These are phyloP conservation scores for Choristoneura rosaceana DNA, from an alignment of 2,888 invertebrate genomes.

Conservation along the genomic window DNA sequence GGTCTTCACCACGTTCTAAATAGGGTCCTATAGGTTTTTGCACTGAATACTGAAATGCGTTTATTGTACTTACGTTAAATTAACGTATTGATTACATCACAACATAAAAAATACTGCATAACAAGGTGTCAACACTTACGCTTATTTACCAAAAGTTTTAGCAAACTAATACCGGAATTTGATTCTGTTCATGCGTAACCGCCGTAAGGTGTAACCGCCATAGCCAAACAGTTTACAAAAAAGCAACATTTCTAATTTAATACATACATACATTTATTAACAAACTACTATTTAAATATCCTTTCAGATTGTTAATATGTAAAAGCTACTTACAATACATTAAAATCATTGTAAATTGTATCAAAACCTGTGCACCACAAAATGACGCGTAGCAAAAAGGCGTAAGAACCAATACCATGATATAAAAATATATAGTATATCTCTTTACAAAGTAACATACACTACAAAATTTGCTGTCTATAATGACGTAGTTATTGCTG, in stretches of 20 bases:
- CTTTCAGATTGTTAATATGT: conserved; percentile 17
- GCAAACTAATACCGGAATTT: background rate
- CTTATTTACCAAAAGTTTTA: background rate
- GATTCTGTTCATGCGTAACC: background rate
- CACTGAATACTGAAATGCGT: conserved; percentile 20
- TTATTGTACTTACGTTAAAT: conserved; percentile 19
- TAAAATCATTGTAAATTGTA: conserved; percentile 68
- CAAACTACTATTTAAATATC: conserved; percentile 23
- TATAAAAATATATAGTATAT: conserved; percentile 74
- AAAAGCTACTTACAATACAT: conserved; percentile 26
- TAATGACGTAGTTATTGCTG: conserved; percentile 31
- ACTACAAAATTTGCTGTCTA: conserved; percentile 36
- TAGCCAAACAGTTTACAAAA: background rate
- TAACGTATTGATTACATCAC: conserved; percentile 25
- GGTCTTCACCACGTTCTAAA: background rate
- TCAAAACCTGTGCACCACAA: conserved; percentile 62
- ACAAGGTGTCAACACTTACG: conserved; percentile 19
- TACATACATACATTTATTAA: conserved; percentile 24
- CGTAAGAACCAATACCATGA: conserved; percentile 66
- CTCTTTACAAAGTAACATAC: conserved; percentile 52
- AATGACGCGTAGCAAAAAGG: conserved; percentile 65
- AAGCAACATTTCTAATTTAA: conserved; percentile 7
- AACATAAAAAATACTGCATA: conserved; percentile 35
- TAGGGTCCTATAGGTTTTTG: background rate
- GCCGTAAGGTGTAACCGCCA: background rate